These are phyloP conservation scores for Lepidurus arcticus DNA, from an alignment of 1,140 invertebrate genomes.

Conservation along the genomic window DNA sequence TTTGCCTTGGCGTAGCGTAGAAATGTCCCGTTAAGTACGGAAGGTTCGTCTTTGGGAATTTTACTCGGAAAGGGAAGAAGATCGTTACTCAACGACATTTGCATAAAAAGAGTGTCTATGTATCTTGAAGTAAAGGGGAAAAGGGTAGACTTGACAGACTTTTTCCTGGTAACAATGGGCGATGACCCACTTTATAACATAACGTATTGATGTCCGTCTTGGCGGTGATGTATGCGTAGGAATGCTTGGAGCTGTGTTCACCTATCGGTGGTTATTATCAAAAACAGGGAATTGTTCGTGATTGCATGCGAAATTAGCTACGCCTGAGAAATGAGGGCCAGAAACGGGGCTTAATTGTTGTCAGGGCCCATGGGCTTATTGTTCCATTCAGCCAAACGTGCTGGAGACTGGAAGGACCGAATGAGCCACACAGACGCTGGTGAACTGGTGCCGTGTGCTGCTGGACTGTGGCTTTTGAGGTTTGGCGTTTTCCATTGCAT, in stretches of 20 bases:
- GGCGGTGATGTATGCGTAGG: not conserved
- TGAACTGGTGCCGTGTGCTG: not conserved
- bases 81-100: not conserved
- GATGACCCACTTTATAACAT: not conserved
- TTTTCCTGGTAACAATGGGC: conserved; percentile 4
- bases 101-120: not conserved
- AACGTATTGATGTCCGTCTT: not conserved
- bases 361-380: not conserved
- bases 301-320: not conserved
- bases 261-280: not conserved
- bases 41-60: not conserved
- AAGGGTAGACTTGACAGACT: not conserved
- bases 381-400: not conserved
- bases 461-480: not conserved
- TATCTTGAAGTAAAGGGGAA: not conserved
- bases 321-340: not conserved
- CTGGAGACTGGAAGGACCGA: not conserved
- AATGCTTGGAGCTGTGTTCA: not conserved
- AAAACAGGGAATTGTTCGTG: not conserved
- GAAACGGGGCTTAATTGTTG: not conserved
- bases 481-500: not conserved
- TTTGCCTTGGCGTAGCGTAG: not conserved
- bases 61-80: not conserved
- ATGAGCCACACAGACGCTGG: not conserved
- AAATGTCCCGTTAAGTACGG: not conserved